Evolutionary conservation across 2,113 vertebrate genomes (phyloP).

Genomic region (Hipposideros armiger): DNA sequence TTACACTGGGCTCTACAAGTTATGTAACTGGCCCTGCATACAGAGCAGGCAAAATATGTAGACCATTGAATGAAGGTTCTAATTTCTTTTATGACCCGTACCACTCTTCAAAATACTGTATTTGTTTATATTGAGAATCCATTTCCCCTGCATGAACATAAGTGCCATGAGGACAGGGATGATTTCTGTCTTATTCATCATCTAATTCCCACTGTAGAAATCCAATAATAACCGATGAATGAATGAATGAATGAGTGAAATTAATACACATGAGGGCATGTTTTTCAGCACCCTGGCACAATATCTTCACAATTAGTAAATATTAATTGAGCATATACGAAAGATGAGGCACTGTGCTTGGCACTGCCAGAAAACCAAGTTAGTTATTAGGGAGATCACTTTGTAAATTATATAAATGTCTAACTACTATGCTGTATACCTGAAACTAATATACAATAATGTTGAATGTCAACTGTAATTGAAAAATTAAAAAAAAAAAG

Average conservation of each 20-base stretch:
- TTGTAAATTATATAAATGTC: too few species aligned
- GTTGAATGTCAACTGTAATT: too few species aligned
- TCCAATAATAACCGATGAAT: too few species aligned
- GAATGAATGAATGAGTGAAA: neutral
- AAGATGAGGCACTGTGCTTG: rapidly evolving
- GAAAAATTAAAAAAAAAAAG: too few species aligned
- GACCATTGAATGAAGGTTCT: neutral
- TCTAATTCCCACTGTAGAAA: neutral
- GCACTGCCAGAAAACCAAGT: neutral
- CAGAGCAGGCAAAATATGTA: neutral
- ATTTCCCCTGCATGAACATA: neutral
- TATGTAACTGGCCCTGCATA: neutral
- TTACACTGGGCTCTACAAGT: neutral
- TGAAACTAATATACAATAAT: too few species aligned
- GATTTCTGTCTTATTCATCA: neutral
- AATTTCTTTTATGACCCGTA: neutral
- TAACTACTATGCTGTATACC: too few species aligned
- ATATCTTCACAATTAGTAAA: neutral
- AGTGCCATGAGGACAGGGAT: neutral
- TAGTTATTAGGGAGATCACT: too few species aligned
- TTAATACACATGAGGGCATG: rapidly evolving
- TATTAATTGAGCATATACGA: rapidly evolving
- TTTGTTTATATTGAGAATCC: neutral
- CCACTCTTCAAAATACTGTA: neutral
- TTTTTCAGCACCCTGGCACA: neutral